These are phyloP conservation scores for Hormiphora californensis DNA, from an alignment of 37 sponge, comb jelly and placozoan species.

Conservation along the genomic window DNA sequence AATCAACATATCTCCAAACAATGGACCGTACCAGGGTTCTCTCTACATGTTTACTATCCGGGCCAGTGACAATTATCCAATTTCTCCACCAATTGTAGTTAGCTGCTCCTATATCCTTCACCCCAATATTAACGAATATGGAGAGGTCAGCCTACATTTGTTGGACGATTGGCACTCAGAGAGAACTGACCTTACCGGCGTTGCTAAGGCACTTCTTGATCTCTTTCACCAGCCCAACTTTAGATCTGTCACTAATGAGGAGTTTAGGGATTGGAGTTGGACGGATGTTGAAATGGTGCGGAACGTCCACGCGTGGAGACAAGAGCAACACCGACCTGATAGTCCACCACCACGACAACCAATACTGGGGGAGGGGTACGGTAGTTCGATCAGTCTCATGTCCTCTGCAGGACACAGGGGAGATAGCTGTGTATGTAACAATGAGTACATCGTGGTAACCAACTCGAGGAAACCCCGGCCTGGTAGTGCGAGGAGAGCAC, in stretches of 20 bases:
- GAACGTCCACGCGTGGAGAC: conserved; percentile 1
- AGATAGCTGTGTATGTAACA: conserved; percentile 20
- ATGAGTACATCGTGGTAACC: conserved; percentile 45
- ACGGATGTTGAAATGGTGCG: conserved; percentile 22
- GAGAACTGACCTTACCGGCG: not conserved
- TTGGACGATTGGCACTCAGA: not conserved
- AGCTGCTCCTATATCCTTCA: conserved; percentile 28
- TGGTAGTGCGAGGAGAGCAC: not conserved
- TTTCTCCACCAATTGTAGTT: conserved; percentile 26
- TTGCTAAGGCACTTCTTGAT: not conserved
- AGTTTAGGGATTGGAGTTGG: not conserved
- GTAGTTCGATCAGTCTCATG: not conserved
- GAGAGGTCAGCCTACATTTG: not conserved
- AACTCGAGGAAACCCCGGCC: conserved; percentile 33
- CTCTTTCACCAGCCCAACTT: conserved; percentile 44
- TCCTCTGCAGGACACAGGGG: conserved; percentile 1
- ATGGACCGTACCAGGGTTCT: not conserved
- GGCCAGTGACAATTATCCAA: conserved; percentile 41
- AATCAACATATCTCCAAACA: not conserved
- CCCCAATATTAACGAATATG: conserved; percentile 52
- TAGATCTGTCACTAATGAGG: not conserved
- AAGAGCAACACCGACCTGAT: not conserved
- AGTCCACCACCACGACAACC: not conserved
- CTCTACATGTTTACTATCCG: conserved; percentile 42
- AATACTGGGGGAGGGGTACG: not conserved